phyloP scores from a whole-genome alignment of 1,140 invertebrate genomes.

The Megalonaias nervosa region DNA sequence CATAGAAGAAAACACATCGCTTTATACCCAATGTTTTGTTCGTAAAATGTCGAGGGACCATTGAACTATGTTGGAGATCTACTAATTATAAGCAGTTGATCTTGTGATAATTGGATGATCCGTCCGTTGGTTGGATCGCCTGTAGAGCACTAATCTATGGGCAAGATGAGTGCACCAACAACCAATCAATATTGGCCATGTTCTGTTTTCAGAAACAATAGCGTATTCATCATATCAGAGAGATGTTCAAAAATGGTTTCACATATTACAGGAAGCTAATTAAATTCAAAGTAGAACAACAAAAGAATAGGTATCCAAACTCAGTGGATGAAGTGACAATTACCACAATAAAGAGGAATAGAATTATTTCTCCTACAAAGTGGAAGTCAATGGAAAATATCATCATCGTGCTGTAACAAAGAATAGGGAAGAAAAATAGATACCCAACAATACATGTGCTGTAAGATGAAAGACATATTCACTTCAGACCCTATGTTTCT shows the following conservation, averaged over 20 bases:
- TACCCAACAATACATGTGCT: neutral
- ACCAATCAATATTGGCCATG: neutral
- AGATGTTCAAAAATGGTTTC: conserved; percentile 2
- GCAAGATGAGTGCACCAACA: conserved; percentile 9
- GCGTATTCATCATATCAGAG: conserved; percentile 5
- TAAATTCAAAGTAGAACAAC: conserved; percentile 11
- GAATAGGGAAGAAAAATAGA: neutral
- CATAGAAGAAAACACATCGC: neutral
- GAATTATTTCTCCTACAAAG: conserved; percentile 12
- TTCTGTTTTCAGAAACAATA: neutral
- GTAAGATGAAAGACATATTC: neutral
- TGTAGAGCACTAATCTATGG: neutral
- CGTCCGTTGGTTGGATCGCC: conserved; percentile 9
- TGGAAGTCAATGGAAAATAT: conserved; percentile 17
- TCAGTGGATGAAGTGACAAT: conserved; percentile 17
- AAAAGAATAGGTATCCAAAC: conserved; percentile 27
- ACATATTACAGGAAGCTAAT: neutral
- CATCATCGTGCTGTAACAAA: neutral
- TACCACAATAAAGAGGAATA: conserved; percentile 12
- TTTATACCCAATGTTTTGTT: conserved; percentile 1
- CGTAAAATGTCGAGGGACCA: neutral
- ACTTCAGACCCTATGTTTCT: neutral
- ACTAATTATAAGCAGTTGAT: neutral
- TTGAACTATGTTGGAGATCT: neutral
- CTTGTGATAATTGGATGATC: neutral